Evolutionary conservation across 2,113 vertebrate genomes (phyloP).

Genomic region (Trichechus manatus): DNA sequence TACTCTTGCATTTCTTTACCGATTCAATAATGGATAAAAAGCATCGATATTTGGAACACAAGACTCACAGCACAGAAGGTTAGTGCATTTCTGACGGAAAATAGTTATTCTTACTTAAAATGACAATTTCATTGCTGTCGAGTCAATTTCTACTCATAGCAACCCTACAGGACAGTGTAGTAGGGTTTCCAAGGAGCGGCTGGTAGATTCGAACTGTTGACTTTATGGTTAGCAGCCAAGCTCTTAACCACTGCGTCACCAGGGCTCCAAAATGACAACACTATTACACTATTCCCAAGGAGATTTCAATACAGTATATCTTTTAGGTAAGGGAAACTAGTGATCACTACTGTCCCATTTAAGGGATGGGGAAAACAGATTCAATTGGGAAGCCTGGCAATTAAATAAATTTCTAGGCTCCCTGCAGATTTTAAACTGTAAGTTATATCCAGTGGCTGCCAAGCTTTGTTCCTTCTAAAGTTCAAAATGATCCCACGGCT

Average conservation of each 20-base stretch:
- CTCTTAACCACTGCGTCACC: no score
- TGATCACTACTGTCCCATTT: neutral
- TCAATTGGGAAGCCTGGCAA: neutral
- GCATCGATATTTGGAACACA: neutral
- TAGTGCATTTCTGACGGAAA: neutral
- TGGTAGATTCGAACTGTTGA: no score
- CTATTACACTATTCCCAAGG: neutral
- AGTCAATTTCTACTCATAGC: no score
- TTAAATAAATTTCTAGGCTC: neutral
- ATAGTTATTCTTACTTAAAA: slow-evolving; percentile 1
- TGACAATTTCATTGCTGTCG: no score
- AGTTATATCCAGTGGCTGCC: neutral
- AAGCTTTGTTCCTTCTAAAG: slow-evolving; percentile 17
- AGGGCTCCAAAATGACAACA: neutral
- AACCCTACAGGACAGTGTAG: no score
- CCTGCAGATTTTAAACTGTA: neutral
- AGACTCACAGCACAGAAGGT: neutral
- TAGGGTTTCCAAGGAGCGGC: no score
- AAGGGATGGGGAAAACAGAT: neutral
- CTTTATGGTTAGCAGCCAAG: no score
- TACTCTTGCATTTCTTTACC: neutral
- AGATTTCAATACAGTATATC: neutral
- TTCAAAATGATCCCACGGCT: slow-evolving; percentile 1
- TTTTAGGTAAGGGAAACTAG: slow-evolving; percentile 17
- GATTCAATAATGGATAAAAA: neutral